Evolutionary conservation across 2,113 vertebrate species (phyloP).

Genomic region (Cyprinodon brontotheroides): DNA sequence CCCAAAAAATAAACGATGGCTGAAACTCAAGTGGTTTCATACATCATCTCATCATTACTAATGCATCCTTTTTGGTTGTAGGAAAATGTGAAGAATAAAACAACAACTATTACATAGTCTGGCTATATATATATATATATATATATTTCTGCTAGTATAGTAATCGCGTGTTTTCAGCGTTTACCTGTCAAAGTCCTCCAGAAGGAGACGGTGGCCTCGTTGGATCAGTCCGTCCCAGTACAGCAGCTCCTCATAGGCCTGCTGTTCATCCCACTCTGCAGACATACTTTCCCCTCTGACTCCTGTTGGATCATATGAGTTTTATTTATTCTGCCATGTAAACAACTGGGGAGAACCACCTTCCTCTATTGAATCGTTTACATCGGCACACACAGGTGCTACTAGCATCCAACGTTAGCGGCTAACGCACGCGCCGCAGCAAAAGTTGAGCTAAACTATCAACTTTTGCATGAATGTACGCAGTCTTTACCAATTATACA

Average conservation of each 20-base stretch:
- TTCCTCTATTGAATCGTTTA: too few relatives aligned
- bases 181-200: conserved; percentile 80
- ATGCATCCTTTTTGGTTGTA: neutral
- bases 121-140: too few relatives aligned
- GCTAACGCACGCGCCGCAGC: neutral
- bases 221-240: conserved; percentile 83
- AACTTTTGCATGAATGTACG: neutral
- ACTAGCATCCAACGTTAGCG: neutral
- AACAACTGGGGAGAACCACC: neutral
- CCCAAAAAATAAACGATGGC: too few relatives aligned
- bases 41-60: too few relatives aligned
- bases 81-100: neutral
- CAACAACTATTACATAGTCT: neutral
- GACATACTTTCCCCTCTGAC: conserved; percentile 54
- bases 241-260: conserved; percentile 83
- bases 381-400: neutral
- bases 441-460: neutral
- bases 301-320: neutral
- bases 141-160: neutral
- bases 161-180: neutral
- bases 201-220: conserved; percentile 75
- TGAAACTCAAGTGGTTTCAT: too few relatives aligned
- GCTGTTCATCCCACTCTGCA: conserved; percentile 75
- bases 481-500: neutral
- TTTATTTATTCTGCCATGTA: neutral